These are phyloP conservation scores for Hyles lineata DNA, from an alignment of 2,888 invertebrate species.

Conservation along the genomic window DNA sequence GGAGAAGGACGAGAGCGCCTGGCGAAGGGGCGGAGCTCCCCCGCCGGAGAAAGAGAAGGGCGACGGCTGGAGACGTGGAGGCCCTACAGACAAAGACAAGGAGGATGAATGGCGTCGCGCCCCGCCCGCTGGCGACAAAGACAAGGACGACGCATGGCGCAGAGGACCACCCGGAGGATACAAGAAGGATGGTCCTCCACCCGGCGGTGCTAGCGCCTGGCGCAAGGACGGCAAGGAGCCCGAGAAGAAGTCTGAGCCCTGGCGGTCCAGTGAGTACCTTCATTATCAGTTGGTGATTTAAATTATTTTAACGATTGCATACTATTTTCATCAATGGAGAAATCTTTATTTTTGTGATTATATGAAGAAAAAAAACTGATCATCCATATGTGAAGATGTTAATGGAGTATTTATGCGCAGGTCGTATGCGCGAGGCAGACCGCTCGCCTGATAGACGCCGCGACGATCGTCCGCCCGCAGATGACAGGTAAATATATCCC, in stretches of 20 bases:
- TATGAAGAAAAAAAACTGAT: too few species aligned
- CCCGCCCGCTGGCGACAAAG: constrained; percentile 17
- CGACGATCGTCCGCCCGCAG: background rate
- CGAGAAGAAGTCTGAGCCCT: constrained; percentile 62
- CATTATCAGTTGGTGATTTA: background rate
- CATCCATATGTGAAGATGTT: background rate
- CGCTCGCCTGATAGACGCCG: constrained; percentile 23
- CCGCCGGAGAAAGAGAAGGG: constrained; percentile 37
- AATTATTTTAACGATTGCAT: too few species aligned
- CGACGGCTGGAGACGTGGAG: constrained; percentile 25
- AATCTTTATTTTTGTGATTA: too few species aligned
- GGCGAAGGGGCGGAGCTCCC: constrained; percentile 39
- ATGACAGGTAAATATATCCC: constrained; percentile 21
- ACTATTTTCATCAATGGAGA: background rate
- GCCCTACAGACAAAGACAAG: constrained; percentile 28
- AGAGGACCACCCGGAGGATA: constrained; percentile 4
- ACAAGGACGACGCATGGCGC: constrained; percentile 10
- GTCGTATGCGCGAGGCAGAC: constrained; percentile 8
- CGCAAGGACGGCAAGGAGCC: constrained; percentile 51
- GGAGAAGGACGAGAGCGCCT: constrained; percentile 39
- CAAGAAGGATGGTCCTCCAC: constrained; percentile 33
- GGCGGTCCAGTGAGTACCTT: constrained; percentile 61
- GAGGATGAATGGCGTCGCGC: constrained; percentile 24
- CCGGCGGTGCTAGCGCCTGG: constrained; percentile 45
- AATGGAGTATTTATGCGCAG: background rate